Conservation (phyloP, 1,140 invertebrate species). For the Drosophila funebris region DNA sequence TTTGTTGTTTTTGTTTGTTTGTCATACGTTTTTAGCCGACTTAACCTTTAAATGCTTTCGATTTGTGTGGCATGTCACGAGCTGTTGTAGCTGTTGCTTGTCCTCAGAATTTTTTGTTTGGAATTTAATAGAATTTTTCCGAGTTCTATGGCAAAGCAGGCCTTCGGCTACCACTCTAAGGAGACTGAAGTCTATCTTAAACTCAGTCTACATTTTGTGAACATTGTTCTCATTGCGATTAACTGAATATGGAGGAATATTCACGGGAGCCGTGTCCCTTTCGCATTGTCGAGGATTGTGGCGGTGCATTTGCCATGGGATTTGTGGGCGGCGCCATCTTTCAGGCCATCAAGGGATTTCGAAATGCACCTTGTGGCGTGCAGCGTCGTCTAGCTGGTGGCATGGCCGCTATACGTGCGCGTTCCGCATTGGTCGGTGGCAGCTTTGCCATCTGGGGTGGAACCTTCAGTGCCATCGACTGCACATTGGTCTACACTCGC, state of each 20-base stretch:
- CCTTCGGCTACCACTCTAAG: not conserved
- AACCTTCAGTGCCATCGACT: slow-evolving; percentile 63
- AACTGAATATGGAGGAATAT: slow-evolving; percentile 55
- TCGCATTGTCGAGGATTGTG: slow-evolving; percentile 67
- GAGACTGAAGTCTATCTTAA: not conserved
- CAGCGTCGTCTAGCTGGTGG: slow-evolving; percentile 42
- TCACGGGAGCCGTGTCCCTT: slow-evolving; percentile 64
- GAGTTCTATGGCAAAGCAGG: not conserved
- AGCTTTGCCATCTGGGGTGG: slow-evolving; percentile 67
- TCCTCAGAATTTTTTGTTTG: slow-evolving; percentile 6
- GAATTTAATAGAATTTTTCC: slow-evolving; percentile 5
- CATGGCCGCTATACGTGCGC: slow-evolving; percentile 39
- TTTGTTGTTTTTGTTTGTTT: slow-evolving; percentile 38
- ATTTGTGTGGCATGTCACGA: slow-evolving; percentile 42
- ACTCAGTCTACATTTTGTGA: not conserved
- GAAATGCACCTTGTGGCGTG: slow-evolving; percentile 60
- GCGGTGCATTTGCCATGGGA: slow-evolving; percentile 67
- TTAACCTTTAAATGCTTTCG: slow-evolving; percentile 56
- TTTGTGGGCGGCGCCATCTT: slow-evolving; percentile 55
- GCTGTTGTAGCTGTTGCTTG: slow-evolving; percentile 10
- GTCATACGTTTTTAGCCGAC: slow-evolving; percentile 16
- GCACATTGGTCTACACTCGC: slow-evolving; percentile 48
- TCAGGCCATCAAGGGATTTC: slow-evolving; percentile 64
- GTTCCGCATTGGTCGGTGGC: slow-evolving; percentile 44
- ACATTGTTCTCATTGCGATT: not conserved